Base-by-base conservation (phyloP, 2,113 vertebrate genomes). In the Blennius ocellaris region DNA sequence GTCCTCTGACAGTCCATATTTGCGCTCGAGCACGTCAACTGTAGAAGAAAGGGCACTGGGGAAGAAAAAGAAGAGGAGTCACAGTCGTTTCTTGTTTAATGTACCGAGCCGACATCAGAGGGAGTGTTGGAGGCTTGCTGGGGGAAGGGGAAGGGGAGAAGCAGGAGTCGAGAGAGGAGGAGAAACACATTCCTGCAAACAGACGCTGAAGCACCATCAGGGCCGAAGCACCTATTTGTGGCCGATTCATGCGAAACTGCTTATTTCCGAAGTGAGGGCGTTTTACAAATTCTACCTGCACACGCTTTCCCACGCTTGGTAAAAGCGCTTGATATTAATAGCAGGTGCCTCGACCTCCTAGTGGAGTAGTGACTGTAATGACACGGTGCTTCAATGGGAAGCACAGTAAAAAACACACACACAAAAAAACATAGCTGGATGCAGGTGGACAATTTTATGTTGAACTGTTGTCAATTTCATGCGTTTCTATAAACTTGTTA, bases 1-100 rank as follows among this genome's bases (percentile, higher is more conserved):
- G 54, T 90, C 69, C 53, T 86, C 68, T 58, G 93, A 91, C 79
- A 97, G 90, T 45, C 95, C 92, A 0, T 97, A 95, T 86, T 96
- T 97, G 79, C 78, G 85, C 66, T 91, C 81, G 69, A 99, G 92
- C 78, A 96, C 89, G 16, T 94, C 91, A 21, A 96, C 76, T 0
- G 97, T 98, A 0, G 92, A 79, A 2, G 89, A 82, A 62, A 96
- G 86, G 1, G 96, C 97, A 64, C 97, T 99, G 93, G 21, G 21
- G 21, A 30, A 30, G 21, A 30, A 30, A 30, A 30, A 30, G 21
- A 10, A 72, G 83, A 77, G 70, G 38, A 76, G 63, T 67, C 53
- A 79, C 15, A 68, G 77, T 82, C 44, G 73, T 58, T 64, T 79
- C 44, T 58, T 0, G 5, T 73, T 83, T 62, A 67, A 75, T 53